A percentile compares a stretch with the other conserved stretches of the same genome.
These are phyloP conservation scores for Rhizomys pruinosus DNA, from an alignment of 2,113 vertebrate genomes.

Conservation along the genomic window DNA sequence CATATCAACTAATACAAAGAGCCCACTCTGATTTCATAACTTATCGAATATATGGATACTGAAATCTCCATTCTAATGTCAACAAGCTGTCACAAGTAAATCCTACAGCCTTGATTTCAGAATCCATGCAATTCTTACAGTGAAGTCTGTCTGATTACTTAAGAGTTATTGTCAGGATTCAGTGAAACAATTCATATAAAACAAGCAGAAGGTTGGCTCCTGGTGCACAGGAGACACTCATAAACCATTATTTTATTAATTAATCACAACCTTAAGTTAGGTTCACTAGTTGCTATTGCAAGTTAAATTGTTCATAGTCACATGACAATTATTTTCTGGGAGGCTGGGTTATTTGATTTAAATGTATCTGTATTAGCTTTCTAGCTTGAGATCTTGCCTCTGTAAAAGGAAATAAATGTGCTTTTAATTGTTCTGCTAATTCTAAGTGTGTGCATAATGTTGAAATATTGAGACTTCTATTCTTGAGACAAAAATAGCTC, in stretches of 20 bases:
- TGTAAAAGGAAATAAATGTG: background rate
- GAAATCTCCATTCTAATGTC: background rate
- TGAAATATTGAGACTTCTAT: background rate
- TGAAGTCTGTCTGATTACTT: background rate
- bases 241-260: constrained; percentile 5
- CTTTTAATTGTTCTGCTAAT: background rate
- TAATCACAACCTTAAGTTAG: background rate
- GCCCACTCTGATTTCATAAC: background rate
- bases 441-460: background rate
- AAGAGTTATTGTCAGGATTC: background rate
- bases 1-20: background rate
- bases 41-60: background rate
- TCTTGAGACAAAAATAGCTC: background rate
- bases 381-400: background rate
- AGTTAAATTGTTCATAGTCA: constrained; percentile 9
- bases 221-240: background rate
- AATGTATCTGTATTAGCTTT: background rate
- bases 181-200: background rate
- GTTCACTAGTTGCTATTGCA: background rate
- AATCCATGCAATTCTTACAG: background rate
- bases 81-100: background rate
- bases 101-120: background rate
- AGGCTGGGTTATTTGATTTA: background rate
- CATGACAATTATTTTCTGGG: background rate
- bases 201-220: background rate